Base-by-base conservation (phyloP, 2,888 invertebrate genomes). In the Mimumesa dahlbomi region DNA sequence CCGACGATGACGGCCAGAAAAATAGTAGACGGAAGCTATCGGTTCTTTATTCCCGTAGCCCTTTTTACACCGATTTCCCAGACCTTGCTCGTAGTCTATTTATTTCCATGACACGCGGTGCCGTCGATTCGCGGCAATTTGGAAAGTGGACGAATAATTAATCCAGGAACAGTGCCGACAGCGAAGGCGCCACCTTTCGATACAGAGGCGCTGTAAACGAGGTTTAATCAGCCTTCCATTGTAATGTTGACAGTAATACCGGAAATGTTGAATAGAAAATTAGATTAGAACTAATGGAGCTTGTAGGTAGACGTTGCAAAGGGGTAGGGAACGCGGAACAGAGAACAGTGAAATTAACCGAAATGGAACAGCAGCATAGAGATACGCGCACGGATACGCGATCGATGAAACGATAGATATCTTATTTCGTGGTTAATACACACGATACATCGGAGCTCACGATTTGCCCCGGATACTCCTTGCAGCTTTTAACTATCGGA, bases 211-310 rank as follows among this genome's bases (percentile, higher is more conserved):
- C 7, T 29, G 21, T 14, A 29, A 36, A 48, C 14, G 14, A 34
- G 31, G 71, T 75, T 83, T 81, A 83, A 85, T 85, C 81, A 83
- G 77, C 79, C 75, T 72, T 74, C 79, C 66, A 79, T 81, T 82
- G 76, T 80, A 70, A 62, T 62, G 66, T 66, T 69, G 77, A 73
- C 74, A 73, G 56, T 71, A 75, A 79, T 78, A 82, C 76, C 72
- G 76, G 73, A 79, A 82, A 79, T 75, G 77, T 70, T 73, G 82
- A 79, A 84, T 79, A 63, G 81, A 66, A 80, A 76, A 85, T 83
- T 82, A 83, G 76, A 76, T 83, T 82, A 74, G 58, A 72, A 64
- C 77, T 82, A 82, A 82, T 77, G 79, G 73, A 36, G 70, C 65
- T 57, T 45, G 57, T 57, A 46, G 40, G 52, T 46, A 16, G 52